Evolutionary conservation across 2,888 invertebrate species (phyloP).

Genomic region (Gnatocerus cornutus): DNA sequence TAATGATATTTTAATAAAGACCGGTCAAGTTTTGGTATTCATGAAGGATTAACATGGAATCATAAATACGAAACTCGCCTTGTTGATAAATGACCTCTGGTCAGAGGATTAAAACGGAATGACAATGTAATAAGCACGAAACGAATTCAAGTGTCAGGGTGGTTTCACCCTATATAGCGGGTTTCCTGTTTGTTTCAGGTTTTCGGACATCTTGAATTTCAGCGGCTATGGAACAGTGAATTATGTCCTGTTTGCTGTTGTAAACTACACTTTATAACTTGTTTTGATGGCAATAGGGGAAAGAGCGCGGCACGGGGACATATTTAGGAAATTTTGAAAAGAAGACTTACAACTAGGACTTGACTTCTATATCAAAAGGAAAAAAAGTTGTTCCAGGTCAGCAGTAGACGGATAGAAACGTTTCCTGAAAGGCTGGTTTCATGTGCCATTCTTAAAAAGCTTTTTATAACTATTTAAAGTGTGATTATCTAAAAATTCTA

Average conservation of each 20-base stretch:
- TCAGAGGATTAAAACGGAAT: constrained; percentile 58
- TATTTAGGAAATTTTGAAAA: neutral
- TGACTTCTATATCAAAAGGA: too few species aligned
- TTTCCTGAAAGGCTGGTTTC: too few species aligned
- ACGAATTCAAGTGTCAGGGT: constrained; percentile 49
- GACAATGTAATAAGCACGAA: constrained; percentile 62
- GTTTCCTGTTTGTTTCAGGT: constrained; percentile 46
- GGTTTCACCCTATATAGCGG: constrained; percentile 43
- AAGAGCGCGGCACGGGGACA: neutral
- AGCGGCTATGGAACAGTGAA: constrained; percentile 42
- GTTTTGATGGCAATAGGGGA: constrained; percentile 41
- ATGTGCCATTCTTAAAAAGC: too few species aligned
- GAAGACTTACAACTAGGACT: neutral
- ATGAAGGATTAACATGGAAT: constrained; percentile 56
- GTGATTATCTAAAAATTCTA: too few species aligned
- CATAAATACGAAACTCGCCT: constrained; percentile 54
- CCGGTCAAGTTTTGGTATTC: constrained; percentile 59
- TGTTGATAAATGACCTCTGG: constrained; percentile 63
- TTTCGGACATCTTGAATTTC: constrained; percentile 44
- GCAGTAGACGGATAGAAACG: too few species aligned
- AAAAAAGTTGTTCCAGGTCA: too few species aligned
- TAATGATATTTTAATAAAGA: constrained; percentile 62
- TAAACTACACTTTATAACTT: constrained; percentile 50
- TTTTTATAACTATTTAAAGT: too few species aligned
- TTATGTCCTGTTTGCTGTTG: constrained; percentile 46